These are phyloP conservation scores for Syndactyla subalaris DNA, from an alignment of 2,797 vertebrate genomes.

Conservation along the genomic window DNA sequence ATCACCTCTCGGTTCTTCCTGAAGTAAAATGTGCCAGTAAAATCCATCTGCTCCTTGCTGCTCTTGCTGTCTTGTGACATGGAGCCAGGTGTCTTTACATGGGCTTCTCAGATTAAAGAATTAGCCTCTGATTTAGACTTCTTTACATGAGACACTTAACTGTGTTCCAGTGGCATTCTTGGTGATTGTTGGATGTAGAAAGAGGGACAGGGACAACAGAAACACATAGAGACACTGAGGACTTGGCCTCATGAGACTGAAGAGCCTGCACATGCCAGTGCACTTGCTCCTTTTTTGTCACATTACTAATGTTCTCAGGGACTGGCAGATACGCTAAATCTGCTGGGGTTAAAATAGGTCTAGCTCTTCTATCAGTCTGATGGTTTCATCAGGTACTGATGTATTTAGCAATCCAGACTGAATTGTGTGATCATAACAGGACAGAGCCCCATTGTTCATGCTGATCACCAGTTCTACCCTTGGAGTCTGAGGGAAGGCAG, in stretches of 20 bases:
- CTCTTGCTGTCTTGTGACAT: neutral
- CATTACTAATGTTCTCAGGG: neutral
- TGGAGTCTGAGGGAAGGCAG: neutral
- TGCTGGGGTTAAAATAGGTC: neutral
- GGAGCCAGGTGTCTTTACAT: neutral
- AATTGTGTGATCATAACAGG: neutral
- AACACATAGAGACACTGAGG: neutral
- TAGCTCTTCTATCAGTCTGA: neutral
- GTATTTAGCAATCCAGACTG: neutral
- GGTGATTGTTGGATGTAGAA: neutral
- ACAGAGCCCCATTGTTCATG: neutral
- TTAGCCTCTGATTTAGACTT: neutral
- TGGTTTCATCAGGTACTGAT: neutral
- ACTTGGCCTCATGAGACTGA: neutral
- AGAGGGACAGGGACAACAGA: neutral
- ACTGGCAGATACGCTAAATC: neutral
- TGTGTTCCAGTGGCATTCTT: neutral
- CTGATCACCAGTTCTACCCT: neutral
- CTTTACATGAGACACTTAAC: neutral
- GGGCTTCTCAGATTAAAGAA: neutral
- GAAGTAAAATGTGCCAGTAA: neutral
- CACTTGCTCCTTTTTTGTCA: neutral
- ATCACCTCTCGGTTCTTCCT: neutral
- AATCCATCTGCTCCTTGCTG: neutral
- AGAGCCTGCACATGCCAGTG: neutral